These are phyloP conservation scores for Nixonia krombeini DNA, from an alignment of 1,140 invertebrate genomes.

Conservation along the genomic window DNA sequence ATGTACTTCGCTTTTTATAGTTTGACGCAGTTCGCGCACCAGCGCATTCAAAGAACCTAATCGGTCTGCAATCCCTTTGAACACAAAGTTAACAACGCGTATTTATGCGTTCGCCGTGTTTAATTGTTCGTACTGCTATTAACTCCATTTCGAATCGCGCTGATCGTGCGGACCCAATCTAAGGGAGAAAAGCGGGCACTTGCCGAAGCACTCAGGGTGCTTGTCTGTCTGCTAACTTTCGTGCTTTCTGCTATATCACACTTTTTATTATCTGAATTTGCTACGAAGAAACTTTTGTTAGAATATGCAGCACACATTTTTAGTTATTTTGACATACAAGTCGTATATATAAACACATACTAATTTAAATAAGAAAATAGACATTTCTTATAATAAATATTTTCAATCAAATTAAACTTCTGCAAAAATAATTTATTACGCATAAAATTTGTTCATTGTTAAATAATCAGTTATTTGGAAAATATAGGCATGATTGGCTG, in stretches of 20 bases:
- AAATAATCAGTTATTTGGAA: too few relatives aligned
- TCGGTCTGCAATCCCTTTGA: conserved; percentile 55
- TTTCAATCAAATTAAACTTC: too few relatives aligned
- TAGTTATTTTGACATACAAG: too few relatives aligned
- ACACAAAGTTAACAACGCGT: conserved; percentile 63
- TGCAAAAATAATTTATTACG: too few relatives aligned
- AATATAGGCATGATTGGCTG: too few relatives aligned
- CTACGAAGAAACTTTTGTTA: conserved; percentile 4
- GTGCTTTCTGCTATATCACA: conserved; percentile 1
- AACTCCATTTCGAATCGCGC: conserved; percentile 35
- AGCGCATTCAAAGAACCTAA: conserved; percentile 50
- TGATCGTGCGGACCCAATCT: conserved; percentile 14
- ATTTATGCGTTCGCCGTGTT: conserved; percentile 61
- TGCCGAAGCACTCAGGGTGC: conserved; percentile 10
- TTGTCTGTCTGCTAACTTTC: conserved; percentile 8
- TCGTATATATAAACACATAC: too few relatives aligned
- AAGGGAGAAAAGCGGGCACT: conserved; percentile 4
- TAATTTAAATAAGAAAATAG: too few relatives aligned
- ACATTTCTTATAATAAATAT: too few relatives aligned
- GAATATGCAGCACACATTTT: too few relatives aligned
- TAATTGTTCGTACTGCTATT: conserved; percentile 60
- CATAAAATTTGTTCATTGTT: too few relatives aligned
- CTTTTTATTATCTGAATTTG: conserved; percentile 12
- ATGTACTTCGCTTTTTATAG: background rate
- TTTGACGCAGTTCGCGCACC: conserved; percentile 15